A percentile compares a stretch with the other conserved stretches of the same genome.
Conservation (phyloP, 1,140 invertebrate genomes). For the Vollenhovia emeryi region DNA sequence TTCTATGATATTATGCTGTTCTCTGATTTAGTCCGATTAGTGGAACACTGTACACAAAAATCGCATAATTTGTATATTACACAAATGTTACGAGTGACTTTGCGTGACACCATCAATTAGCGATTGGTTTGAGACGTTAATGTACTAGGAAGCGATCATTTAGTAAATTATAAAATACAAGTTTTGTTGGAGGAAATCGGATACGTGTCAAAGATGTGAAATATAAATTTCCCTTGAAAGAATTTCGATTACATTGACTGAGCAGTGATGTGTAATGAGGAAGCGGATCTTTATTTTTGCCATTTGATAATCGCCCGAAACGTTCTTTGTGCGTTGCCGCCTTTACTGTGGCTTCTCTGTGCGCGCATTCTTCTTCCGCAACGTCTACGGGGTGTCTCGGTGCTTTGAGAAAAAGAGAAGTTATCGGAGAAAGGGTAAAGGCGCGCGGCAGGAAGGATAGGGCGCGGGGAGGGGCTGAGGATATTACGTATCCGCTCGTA, state of each 20-base stretch:
- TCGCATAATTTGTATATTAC: too few species aligned
- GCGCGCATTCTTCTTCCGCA: slow-evolving; percentile 20
- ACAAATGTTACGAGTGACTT: too few species aligned
- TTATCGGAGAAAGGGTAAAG: slow-evolving; percentile 47
- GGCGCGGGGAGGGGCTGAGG: neutral
- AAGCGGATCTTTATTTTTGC: slow-evolving; percentile 41
- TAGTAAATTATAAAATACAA: neutral
- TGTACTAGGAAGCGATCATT: neutral
- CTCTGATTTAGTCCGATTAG: too few species aligned
- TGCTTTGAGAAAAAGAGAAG: slow-evolving; percentile 23
- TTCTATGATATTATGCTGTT: too few species aligned
- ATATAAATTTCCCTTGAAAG: neutral
- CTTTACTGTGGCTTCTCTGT: slow-evolving; percentile 36
- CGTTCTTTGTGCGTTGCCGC: slow-evolving; percentile 16
- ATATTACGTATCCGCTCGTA: slow-evolving; percentile 73
- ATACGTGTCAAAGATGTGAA: neutral
- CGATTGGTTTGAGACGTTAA: neutral
- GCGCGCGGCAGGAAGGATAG: slow-evolving; percentile 6
- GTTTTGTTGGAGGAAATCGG: neutral
- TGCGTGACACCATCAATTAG: neutral
- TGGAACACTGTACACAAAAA: too few species aligned
- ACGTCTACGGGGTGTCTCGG: slow-evolving; percentile 44
- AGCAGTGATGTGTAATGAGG: slow-evolving; percentile 36
- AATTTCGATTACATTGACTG: neutral
- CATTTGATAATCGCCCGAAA: slow-evolving; percentile 52